These are phyloP conservation scores for Azorinus chamasolen DNA, from an alignment of 2,888 invertebrate species.

Conservation along the genomic window DNA sequence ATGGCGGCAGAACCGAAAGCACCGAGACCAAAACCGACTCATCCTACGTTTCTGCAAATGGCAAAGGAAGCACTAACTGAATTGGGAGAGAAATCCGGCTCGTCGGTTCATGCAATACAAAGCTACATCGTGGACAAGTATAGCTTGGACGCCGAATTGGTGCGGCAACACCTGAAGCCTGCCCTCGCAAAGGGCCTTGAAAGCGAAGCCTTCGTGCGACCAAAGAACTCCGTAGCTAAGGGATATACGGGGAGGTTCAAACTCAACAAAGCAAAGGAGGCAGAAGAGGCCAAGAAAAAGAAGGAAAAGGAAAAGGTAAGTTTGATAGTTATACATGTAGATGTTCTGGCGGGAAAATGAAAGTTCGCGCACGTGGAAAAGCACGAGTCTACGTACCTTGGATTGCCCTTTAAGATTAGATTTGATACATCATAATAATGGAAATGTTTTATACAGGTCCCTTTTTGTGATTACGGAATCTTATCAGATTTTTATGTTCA, in stretches of 20 bases:
- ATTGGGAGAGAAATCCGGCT: slow-evolving; percentile 68
- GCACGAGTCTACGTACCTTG: too few species aligned
- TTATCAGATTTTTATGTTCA: too few species aligned
- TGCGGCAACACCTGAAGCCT: slow-evolving; percentile 62
- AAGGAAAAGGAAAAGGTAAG: slow-evolving; percentile 36
- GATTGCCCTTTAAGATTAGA: too few species aligned
- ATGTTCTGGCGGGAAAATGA: too few species aligned
- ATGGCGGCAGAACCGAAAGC: slow-evolving; percentile 57
- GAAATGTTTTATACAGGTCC: too few species aligned
- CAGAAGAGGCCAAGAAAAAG: slow-evolving; percentile 44
- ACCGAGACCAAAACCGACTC: slow-evolving; percentile 46
- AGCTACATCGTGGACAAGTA: slow-evolving; percentile 72
- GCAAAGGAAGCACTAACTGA: slow-evolving; percentile 65
- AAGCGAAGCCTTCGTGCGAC: slow-evolving; percentile 61
- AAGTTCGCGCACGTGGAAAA: too few species aligned
- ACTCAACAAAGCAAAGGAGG: slow-evolving; percentile 52
- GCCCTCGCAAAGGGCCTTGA: slow-evolving; percentile 72
- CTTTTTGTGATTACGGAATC: too few species aligned
- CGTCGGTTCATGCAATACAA: slow-evolving; percentile 69
- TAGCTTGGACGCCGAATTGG: slow-evolving; percentile 59
- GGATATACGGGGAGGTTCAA: slow-evolving; percentile 66
- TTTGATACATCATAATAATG: too few species aligned
- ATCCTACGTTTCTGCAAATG: slow-evolving; percentile 68
- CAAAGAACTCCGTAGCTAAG: slow-evolving; percentile 67
- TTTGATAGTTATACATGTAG: neutral